Evolutionary conservation across 1,140 invertebrate species (phyloP), one percentile per base, ranked within the genome.

Genomic region (Atta texana): DNA sequence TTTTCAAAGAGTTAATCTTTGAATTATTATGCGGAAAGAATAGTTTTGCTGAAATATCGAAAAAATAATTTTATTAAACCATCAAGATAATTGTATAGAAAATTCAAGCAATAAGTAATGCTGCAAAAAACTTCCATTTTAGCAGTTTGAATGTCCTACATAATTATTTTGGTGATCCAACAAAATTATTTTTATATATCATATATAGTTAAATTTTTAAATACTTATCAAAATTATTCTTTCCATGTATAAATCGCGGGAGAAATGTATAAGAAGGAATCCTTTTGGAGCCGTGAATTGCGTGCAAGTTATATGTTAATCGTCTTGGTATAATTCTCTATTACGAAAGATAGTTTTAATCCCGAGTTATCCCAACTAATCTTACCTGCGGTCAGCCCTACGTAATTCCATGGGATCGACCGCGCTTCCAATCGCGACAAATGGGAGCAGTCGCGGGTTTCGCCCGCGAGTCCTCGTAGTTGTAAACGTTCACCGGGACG

Each of bases 401-500:
- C 16, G 53, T 74, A 84, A 84, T 84, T 84, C 39, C n/a, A 21
- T 14, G 55, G 39, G 28, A 86, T 63, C 49, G 49, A 76, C 24
- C 69, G 57, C 61, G 39, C 69, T 84, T 84, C 55, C 80, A 74
- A 84, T 84, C 69, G 69, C 69, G 80, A 84, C 80, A 84, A 84
- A 84, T 84, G 55, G 55, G 39, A 51, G 68, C 39, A 53, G 53
- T 53, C 64, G 68, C 80, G 55, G n/a, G n/a, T 75, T 84, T 84
- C 71, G 55, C 80, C 24, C 71, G 71, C 68, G 68, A 82, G 24
- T 78, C 44, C 31, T 49, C 18, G 39, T 57, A 53, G 76, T 87
- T 71, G 77, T 91, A 86, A 89, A 89, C 71, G 77, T 61, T 87
- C 80, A 57, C 44, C 31, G 51, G 49, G 28, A 24, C 57, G 39